Percentiles rank a stretch among this genome's conserved stretches.
Conservation (phyloP, 2,888 invertebrate species). For the Sesia apiformis region DNA sequence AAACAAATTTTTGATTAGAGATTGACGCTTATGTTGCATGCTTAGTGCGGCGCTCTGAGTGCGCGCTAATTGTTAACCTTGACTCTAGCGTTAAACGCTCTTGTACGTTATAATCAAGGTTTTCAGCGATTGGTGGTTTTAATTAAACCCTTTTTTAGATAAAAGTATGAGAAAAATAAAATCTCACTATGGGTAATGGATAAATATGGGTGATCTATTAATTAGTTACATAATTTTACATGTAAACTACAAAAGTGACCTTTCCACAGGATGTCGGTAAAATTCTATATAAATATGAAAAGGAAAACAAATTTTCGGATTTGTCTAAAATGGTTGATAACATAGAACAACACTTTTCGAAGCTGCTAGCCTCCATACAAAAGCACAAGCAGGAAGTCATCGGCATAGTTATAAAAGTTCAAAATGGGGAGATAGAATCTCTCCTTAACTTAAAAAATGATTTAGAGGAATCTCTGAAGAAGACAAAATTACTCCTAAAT, state of each 20-base stretch:
- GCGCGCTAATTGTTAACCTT: no score
- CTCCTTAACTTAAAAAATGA: slow-evolving; percentile 34
- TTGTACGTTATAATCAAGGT: no score
- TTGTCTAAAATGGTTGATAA: slow-evolving; percentile 32
- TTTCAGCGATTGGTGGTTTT: no score
- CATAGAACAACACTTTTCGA: slow-evolving; percentile 68
- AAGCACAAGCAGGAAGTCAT: slow-evolving; percentile 61
- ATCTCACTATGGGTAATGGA: no score
- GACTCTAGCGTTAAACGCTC: no score
- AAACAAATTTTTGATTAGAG: no score
- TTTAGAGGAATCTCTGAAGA: slow-evolving; percentile 36
- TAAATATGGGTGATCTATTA: no score
- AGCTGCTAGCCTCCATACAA: slow-evolving; percentile 67
- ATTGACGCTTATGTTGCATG: no score
- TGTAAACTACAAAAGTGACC: neutral
- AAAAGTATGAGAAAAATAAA: no score
- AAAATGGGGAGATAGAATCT: slow-evolving; percentile 38
- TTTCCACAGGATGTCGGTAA: slow-evolving; percentile 52
- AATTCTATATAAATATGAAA: slow-evolving; percentile 40
- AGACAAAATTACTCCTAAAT: slow-evolving; percentile 30
- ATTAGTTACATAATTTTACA: no score
- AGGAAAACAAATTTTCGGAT: slow-evolving; percentile 31
- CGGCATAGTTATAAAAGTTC: slow-evolving; percentile 35
- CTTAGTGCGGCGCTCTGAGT: no score
- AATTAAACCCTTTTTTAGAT: no score